Evolutionary conservation across 1,140 invertebrate genomes (phyloP), one percentile per base, ranked within the genome.

Genomic region (Temnothorax longispinosus): DNA sequence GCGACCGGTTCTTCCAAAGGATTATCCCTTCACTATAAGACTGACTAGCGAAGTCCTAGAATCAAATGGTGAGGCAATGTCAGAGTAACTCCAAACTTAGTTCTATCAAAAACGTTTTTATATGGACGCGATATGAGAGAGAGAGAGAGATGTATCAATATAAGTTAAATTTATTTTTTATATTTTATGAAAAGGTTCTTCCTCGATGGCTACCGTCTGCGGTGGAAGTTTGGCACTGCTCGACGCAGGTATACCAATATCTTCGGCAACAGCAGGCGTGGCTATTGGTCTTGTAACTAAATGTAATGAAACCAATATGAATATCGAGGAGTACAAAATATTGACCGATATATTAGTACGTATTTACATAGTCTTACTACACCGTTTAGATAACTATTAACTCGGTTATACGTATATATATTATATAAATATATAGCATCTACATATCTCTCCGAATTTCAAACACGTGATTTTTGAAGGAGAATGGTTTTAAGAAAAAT

Each of bases 171-270:
- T 50, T 71, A 80, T 88, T 38, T 82, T 52, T 87, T 44, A 0
- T 86, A 18, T 78, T 80, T 11, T 94, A 76, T 91, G 21, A 90
- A 84, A 35, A 97, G 97, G 98, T 54, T 99, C 99, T 0, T 99
- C 99, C 85, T 99, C 99, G 10, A 99, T 99, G 99, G 99, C 99
- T 27, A 98, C 98, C 62, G 97, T 99, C 41, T 99, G 99, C 95
- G 99, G 97, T 18, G 99, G 99, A 3, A 98, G 98, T 91, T 95
- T 99, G 88, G 99, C 99, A 1, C 95, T 99, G 44, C 97, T 99
- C 97, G 99, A 99, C 96, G 99, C 99, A 13, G 99, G 99, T 1
- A 98, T 99, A 13, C 97, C 97, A 5, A 96, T 99, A 67, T 94
- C 94, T 11, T 93, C 96, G n/a, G 96, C 98, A 15, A 98, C 97